Evolutionary conservation across 2,113 vertebrate species (phyloP).

Genomic region (Thymallus thymallus): DNA sequence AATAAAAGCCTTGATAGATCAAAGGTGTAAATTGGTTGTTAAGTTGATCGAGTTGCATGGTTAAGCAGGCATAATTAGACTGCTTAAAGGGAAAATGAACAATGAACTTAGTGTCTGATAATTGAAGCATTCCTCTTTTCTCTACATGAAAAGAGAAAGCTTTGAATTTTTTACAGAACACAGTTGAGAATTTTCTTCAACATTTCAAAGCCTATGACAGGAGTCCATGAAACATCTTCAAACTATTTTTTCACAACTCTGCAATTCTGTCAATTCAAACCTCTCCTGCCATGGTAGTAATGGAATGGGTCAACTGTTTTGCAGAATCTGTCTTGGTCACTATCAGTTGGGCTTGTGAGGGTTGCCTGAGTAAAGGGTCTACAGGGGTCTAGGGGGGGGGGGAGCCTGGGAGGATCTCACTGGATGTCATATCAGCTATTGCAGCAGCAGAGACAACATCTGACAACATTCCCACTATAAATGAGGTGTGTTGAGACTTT

Average conservation of each 20-base stretch:
- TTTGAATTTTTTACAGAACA: no score
- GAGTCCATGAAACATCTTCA: no score
- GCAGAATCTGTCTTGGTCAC: not conserved
- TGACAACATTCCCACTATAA: conserved; percentile 13
- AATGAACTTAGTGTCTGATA: conserved; percentile 28
- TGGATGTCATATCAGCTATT: conserved; percentile 30
- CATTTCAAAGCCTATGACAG: no score
- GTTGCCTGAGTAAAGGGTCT: conserved; percentile 30
- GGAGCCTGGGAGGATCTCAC: conserved; percentile 30
- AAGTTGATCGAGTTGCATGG: not conserved
- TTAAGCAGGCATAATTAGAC: conserved; percentile 30
- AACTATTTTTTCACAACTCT: no score
- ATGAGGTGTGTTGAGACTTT: not conserved
- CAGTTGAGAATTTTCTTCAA: not conserved
- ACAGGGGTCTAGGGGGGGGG: conserved; percentile 38
- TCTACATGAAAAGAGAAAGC: not conserved
- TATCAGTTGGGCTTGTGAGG: conserved; percentile 21
- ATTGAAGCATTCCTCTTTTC: not conserved
- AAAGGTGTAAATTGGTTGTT: not conserved
- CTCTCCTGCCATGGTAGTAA: no score
- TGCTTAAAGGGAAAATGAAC: conserved; percentile 15
- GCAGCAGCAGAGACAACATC: conserved; percentile 34
- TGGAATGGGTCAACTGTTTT: no score
- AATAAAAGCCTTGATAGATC: not conserved
- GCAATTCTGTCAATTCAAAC: no score